Evolutionary conservation across 2,888 invertebrate genomes (phyloP).

Genomic region (Caradrina clavipalpis): DNA sequence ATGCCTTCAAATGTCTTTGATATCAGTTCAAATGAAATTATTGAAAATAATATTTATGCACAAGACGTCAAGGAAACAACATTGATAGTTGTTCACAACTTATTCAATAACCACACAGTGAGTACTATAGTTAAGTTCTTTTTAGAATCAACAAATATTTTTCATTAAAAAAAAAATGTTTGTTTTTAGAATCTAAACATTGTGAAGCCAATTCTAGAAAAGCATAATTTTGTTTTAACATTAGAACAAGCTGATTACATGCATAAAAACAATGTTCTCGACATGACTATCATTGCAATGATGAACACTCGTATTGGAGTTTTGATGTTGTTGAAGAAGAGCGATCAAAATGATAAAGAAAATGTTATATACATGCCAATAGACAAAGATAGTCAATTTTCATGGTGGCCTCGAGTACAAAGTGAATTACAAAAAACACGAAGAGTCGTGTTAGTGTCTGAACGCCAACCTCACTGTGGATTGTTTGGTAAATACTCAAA

Average conservation of each 20-base stretch:
- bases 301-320: too few relatives aligned
- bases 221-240: too few relatives aligned
- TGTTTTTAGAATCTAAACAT: too few relatives aligned
- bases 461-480: constrained; percentile 1
- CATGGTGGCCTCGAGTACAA: constrained; percentile 1
- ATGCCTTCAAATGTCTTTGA: too few relatives aligned
- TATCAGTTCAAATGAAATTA: too few relatives aligned
- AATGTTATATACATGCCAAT: constrained; percentile 5
- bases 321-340: neutral
- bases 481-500: neutral
- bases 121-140: neutral
- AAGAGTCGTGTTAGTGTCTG: constrained; percentile 2
- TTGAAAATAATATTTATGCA: neutral
- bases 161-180: too few relatives aligned
- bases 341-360: neutral
- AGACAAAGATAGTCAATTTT: neutral
- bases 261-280: too few relatives aligned
- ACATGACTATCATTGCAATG: too few relatives aligned
- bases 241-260: too few relatives aligned
- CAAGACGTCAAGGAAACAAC: neutral
- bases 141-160: too few relatives aligned
- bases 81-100: neutral
- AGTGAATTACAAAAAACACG: constrained; percentile 4
- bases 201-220: too few relatives aligned
- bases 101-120: neutral